Conservation (phyloP, 2,888 invertebrate species). For the Lasioglossum oenotherae region DNA sequence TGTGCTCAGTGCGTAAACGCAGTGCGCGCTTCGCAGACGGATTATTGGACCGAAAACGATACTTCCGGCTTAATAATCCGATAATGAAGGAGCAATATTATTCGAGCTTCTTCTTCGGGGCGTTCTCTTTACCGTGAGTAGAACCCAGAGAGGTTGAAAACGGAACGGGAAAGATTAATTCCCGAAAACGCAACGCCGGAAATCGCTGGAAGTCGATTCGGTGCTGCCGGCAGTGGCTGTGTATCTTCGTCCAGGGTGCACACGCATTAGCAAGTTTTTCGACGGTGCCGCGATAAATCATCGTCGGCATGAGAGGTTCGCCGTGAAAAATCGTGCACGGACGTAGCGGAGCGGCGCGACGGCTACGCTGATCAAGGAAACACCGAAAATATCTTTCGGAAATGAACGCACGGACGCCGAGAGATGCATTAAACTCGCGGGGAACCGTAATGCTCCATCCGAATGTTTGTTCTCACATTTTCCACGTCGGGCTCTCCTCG, state of each 20-base stretch:
- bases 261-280: conserved; percentile 69
- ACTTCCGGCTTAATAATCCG: conserved; percentile 36
- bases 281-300: conserved; percentile 61
- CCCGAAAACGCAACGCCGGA: conserved; percentile 53
- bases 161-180: conserved; percentile 54
- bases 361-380: conserved; percentile 52
- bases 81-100: conserved; percentile 29
- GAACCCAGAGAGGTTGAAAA: not conserved
- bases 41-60: conserved; percentile 31
- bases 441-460: not conserved
- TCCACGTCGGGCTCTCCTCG: not conserved
- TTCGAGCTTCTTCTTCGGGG: not conserved
- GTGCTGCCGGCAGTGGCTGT: conserved; percentile 31
- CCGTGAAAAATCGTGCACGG: conserved; percentile 61
- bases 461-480: not conserved
- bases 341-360: conserved; percentile 7
- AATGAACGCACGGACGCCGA: conserved; percentile 11
- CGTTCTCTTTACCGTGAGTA: not conserved
- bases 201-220: conserved; percentile 52
- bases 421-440: not conserved
- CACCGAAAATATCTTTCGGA: conserved; percentile 43
- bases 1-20: conserved; percentile 6
- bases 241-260: conserved; percentile 54
- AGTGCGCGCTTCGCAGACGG: not conserved
- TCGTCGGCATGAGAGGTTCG: conserved; percentile 47